phyloP scores from a whole-genome alignment of 1,140 invertebrate species.

The Theocolax elegans region DNA sequence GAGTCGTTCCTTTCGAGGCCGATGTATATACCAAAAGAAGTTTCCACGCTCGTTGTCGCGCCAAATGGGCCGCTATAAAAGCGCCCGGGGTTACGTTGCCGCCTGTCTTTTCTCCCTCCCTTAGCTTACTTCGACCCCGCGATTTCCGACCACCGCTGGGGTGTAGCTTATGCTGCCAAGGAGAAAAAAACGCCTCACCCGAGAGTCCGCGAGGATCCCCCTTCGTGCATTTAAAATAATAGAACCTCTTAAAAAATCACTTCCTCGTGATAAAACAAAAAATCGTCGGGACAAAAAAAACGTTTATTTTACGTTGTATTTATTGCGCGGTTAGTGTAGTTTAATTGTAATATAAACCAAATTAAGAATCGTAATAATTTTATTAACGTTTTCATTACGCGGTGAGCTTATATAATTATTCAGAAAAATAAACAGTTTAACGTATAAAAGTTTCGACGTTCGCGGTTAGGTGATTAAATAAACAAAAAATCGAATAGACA shows the following conservation, averaged over 20 bases:
- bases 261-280: background rate
- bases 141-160: constrained; percentile 33
- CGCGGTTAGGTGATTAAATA: too few species aligned
- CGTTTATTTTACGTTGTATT: background rate
- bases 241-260: constrained; percentile 43
- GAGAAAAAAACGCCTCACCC: constrained; percentile 3
- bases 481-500: too few species aligned
- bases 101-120: constrained; percentile 36
- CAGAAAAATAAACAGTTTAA: too few species aligned
- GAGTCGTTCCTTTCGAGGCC: too few species aligned
- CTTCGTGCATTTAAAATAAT: constrained; percentile 36
- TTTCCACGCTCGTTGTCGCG: constrained; percentile 67
- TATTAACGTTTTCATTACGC: too few species aligned
- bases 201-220: background rate
- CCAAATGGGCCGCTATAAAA: constrained; percentile 69
- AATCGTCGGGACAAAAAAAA: background rate
- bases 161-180: constrained; percentile 37
- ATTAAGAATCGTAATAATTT: too few species aligned
- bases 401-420: too few species aligned
- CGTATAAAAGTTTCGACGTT: too few species aligned
- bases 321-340: background rate
- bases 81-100: constrained; percentile 47
- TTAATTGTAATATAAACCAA: too few species aligned
- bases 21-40: too few species aligned
- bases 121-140: constrained; percentile 18